Conservation (phyloP, 2,113 vertebrate genomes). For the Porphyrio hochstetteri region DNA sequence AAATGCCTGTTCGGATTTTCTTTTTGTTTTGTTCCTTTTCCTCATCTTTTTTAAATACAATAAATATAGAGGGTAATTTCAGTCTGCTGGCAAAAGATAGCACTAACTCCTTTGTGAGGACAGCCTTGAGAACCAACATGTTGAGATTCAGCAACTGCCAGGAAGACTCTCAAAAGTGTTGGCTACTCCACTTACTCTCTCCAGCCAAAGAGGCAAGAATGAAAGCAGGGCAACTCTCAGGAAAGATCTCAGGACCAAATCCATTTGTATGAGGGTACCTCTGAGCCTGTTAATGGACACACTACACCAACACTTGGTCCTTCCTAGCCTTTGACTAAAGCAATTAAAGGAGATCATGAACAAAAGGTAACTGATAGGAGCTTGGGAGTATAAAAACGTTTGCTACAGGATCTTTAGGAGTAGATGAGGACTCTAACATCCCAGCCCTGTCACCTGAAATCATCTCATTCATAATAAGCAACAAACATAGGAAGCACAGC, state of each 20-base stretch:
- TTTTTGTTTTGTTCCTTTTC: not conserved
- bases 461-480: not conserved
- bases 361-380: not conserved
- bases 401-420: not conserved
- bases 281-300: not conserved
- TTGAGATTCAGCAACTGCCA: slow-evolving; percentile 3
- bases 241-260: not conserved
- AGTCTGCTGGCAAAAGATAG: slow-evolving; percentile 26
- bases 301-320: not conserved
- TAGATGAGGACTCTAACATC: not conserved
- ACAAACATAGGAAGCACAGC: not conserved
- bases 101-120: slow-evolving; percentile 17
- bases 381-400: not conserved
- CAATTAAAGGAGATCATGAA: not conserved
- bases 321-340: not conserved
- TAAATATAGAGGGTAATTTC: slow-evolving; percentile 13
- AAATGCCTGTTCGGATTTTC: not conserved
- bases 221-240: not conserved
- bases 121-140: slow-evolving; percentile 16
- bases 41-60: not conserved
- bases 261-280: not conserved
- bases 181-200: slow-evolving; percentile 18
- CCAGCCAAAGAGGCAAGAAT: not conserved
- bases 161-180: not conserved
- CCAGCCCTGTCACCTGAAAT: not conserved